Evolutionary conservation across 2,113 vertebrate genomes (phyloP).

Genomic region (Polypterus senegalus): DNA sequence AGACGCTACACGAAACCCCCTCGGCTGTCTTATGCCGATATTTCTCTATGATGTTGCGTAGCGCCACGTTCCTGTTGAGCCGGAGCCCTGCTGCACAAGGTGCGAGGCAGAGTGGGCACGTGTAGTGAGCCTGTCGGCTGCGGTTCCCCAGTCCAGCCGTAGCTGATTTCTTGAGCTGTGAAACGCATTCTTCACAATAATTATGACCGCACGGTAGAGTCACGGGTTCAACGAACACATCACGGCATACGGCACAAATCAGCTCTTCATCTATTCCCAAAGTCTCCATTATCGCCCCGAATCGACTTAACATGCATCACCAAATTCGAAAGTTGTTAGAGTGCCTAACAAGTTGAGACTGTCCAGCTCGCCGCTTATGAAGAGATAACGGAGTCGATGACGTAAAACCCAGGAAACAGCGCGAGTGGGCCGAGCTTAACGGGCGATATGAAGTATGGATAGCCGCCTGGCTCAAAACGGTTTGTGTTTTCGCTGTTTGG

Average conservation of each 20-base stretch:
- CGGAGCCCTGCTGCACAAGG: constrained; percentile 8
- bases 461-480: too few relatives aligned
- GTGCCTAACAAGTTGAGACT: too few relatives aligned
- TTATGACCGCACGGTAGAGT: constrained; percentile 24
- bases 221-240: constrained; percentile 18
- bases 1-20: constrained; percentile 9
- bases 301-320: too few relatives aligned
- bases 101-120: constrained; percentile 16
- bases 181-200: constrained; percentile 17
- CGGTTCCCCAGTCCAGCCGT: not conserved
- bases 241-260: constrained; percentile 18
- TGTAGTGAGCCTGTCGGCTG: not conserved
- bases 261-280: constrained; percentile 15
- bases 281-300: not conserved
- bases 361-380: too few relatives aligned
- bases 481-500: too few relatives aligned
- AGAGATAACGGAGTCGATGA: too few relatives aligned
- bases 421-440: too few relatives aligned
- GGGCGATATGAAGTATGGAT: too few relatives aligned
- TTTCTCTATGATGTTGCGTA: constrained; percentile 20
- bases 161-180: constrained; percentile 9
- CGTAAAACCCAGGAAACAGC: too few relatives aligned
- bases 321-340: too few relatives aligned
- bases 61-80: constrained; percentile 16
- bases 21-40: not conserved